Evolutionary conservation across 2,888 invertebrate species (phyloP).

Genomic region (Xestia c-nigrum): DNA sequence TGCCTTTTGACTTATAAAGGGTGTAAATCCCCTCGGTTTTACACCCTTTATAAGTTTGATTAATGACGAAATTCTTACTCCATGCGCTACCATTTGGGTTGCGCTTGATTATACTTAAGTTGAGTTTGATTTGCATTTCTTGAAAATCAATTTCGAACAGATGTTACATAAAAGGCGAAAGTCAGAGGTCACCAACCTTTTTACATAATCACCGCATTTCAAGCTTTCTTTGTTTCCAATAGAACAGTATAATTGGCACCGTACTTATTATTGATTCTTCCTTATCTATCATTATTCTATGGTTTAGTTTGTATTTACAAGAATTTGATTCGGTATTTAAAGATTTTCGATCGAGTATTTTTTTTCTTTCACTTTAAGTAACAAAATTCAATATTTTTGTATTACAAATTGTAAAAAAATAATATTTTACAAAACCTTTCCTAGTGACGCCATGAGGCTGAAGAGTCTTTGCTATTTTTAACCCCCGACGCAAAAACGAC

Average conservation of each 20-base stretch:
- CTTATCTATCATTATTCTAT: not conserved
- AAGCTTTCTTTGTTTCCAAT: conserved; percentile 10
- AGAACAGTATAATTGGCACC: not conserved
- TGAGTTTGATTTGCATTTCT: conserved; percentile 27
- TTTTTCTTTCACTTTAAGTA: not conserved
- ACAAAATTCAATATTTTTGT: not conserved
- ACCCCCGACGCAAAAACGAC: no score
- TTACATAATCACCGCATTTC: conserved; percentile 18
- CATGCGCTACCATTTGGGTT: not conserved
- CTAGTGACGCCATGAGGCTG: no score
- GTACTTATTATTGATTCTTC: not conserved
- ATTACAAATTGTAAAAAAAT: no score
- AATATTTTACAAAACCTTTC: no score
- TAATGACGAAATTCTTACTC: not conserved
- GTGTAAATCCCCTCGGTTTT: no score
- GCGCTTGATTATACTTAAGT: not conserved
- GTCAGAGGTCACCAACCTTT: conserved; percentile 29
- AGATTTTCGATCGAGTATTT: not conserved
- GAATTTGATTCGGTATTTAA: not conserved
- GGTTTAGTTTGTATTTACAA: not conserved
- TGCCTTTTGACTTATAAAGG: no score
- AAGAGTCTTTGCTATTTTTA: no score
- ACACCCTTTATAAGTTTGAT: no score
- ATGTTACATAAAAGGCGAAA: conserved; percentile 32
- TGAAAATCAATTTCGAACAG: conserved; percentile 41